Evolutionary conservation across 2,888 invertebrate genomes (phyloP), one percentile per base, ranked within the genome.

Genomic region (Noctua comes): DNA sequence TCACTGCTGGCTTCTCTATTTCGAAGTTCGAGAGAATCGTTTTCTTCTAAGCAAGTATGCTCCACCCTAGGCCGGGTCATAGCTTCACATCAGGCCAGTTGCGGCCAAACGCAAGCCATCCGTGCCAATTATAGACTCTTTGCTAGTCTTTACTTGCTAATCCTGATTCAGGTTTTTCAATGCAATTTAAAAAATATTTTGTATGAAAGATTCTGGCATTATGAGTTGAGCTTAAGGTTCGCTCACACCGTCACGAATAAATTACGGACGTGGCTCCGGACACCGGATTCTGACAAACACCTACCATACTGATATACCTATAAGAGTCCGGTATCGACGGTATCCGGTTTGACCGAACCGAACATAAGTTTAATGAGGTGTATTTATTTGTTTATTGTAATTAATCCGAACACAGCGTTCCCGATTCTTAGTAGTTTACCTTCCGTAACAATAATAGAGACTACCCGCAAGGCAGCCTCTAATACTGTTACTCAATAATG

Each of bases 341-440:
- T 57, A 27, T 59, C 27, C 59, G 59, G 16, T 59, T 16, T 27
- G 6, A 64, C 10, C 40, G 24, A 65, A 65, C 2, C 43, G 43
- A 13, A 46, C 46, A 6, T 40, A 24, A 65, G 2, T 40, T 65
- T 40, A 36, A 40, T 64, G 6, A 46, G 46, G 10, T 36, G 36
- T 69, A n/a, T 73, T 54, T 68, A 68, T 51, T 68, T 59, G 24
- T 59, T 57, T 76, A 82, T 57, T 57, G 11, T 68, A 82, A 82
- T 75, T 62, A 64, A 82, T 75, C 54, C 51, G 1, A 36, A 46
- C 36, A n/a, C 27, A 11, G 8, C 11, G 6, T 21, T 43, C 31
- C 8, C n/a, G 6, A 64, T 54, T 73, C 40, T n/a, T n/a, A 66
- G 13, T 59, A 80, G 36, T 21, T 68, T 75, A 62, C 21, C 46